Percentiles rank a stretch among this genome's conserved stretches.
Evolutionary conservation across 2,113 vertebrate genomes (phyloP).

Genomic region (Tichodroma muraria): DNA sequence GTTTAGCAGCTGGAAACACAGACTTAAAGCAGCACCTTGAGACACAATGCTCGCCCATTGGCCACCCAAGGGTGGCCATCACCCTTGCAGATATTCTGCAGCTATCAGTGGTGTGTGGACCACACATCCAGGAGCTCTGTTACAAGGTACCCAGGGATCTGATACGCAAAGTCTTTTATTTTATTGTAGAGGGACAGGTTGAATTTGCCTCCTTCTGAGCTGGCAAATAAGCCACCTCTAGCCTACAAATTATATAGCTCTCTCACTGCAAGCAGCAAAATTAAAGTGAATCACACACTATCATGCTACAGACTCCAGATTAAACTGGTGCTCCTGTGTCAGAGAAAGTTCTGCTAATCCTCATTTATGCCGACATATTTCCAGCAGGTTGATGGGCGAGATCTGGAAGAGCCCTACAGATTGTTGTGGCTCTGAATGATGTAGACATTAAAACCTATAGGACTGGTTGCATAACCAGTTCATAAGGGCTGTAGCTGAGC

Average conservation of each 20-base stretch:
- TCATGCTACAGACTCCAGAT: background rate
- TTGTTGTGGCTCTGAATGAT: background rate
- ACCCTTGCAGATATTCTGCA: background rate
- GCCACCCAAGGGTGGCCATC: too few species aligned
- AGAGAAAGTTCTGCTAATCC: background rate
- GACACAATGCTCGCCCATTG: background rate
- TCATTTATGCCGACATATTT: background rate
- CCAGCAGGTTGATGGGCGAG: background rate
- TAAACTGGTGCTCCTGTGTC: background rate
- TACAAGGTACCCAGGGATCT: background rate
- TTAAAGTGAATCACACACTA: background rate
- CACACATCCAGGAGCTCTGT: background rate
- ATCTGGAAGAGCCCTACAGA: background rate
- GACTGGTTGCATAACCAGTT: accelerated
- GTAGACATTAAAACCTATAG: background rate
- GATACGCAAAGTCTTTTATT: accelerated
- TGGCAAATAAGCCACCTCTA: accelerated
- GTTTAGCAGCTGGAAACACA: background rate
- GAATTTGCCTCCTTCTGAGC: background rate
- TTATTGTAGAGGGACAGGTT: background rate
- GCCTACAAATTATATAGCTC: background rate
- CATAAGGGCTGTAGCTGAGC: background rate
- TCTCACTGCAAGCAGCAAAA: background rate
- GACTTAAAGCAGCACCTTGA: background rate
- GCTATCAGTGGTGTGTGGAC: background rate